Base-by-base conservation (phyloP, 2,888 invertebrate species). In the Agrilus cyanescens region DNA sequence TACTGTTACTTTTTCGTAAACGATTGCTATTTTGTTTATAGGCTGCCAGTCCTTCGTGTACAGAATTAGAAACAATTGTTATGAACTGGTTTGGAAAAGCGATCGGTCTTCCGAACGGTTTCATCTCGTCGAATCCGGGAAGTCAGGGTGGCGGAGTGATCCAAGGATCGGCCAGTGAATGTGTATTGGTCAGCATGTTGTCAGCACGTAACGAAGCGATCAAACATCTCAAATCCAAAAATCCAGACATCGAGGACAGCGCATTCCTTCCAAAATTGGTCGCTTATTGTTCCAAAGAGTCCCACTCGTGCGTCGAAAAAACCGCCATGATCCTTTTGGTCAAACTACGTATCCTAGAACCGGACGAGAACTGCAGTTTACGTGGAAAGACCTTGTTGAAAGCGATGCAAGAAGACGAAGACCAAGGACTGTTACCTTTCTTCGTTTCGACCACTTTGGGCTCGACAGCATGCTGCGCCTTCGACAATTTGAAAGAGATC, bases 121-220 rank as follows among this genome's bases (percentile, higher is more conserved):
- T 89, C 59, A 68, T 72, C 10, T 44, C 46, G 18, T 59, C 62
- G 12, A 66, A 64, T 13, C 53, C 62, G 14, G 67, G 69, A 32
- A 76, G 79, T 37, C 70, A 65, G 45, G 85, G 86, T 4, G 88
- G 88, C 6, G 89, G 88, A 4, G 85, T 85, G 0, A 77, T 88
- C 32, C 85, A 86, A 68, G 82, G 84, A 0, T 86, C 87, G 1
- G 87, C 88, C 3, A 86, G 86, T 38, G 89, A 89, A 59, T 85
- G 85, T 59, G 79, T 86, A 8, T 66, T 89, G 4, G 84, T 87
- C 7, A 75, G 79, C 18, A 75, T 88, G 71, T 66, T 88, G 14
- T 84, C 86, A 1, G 87, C 87, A 0, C 69, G 87, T 35, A 75
- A 76, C 8, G 75, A 80, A 48, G 79, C 80, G n/a, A 81, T 85